A percentile compares a stretch with the other conserved stretches of the same genome.
Evolutionary conservation across 92 coral and sea anemone species (phyloP).

Genomic region (Siderastrea siderea): DNA sequence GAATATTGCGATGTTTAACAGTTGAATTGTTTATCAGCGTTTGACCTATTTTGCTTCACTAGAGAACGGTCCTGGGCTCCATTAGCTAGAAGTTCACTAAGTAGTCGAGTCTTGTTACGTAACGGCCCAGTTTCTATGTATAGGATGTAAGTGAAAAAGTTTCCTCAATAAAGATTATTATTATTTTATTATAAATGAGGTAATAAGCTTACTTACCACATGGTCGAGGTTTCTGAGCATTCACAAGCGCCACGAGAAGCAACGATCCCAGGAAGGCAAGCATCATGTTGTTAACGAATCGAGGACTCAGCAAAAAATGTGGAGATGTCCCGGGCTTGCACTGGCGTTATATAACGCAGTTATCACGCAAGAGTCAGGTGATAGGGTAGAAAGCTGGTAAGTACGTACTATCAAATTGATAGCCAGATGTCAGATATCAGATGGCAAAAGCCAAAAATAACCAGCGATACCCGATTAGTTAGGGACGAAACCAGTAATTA

Average conservation of each 20-base stretch:
- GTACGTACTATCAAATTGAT: not conserved
- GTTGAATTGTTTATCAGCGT: too few relatives aligned
- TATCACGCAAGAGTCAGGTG: conserved; percentile 38
- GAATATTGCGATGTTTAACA: too few relatives aligned
- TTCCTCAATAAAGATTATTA: too few relatives aligned
- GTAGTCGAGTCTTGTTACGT: too few relatives aligned
- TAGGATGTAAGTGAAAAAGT: not conserved
- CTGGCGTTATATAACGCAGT: not conserved
- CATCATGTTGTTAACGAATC: conserved; percentile 22
- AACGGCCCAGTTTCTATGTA: too few relatives aligned
- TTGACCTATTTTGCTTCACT: too few relatives aligned
- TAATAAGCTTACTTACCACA: conserved; percentile 46
- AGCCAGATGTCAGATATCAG: not conserved
- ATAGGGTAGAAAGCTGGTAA: not conserved
- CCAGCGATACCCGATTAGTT: not conserved
- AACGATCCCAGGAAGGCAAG: conserved; percentile 34
- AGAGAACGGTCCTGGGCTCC: too few relatives aligned
- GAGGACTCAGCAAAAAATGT: not conserved
- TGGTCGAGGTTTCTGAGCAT: conserved; percentile 54
- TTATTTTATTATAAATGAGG: not conserved
- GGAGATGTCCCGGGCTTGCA: not conserved
- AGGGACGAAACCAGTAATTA: too few relatives aligned
- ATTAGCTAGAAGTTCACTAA: too few relatives aligned
- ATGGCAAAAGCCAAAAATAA: not conserved
- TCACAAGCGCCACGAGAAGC: conserved; percentile 47